Evolutionary conservation across 2,113 vertebrate genomes (phyloP).

Genomic region (Heliornis fulica): DNA sequence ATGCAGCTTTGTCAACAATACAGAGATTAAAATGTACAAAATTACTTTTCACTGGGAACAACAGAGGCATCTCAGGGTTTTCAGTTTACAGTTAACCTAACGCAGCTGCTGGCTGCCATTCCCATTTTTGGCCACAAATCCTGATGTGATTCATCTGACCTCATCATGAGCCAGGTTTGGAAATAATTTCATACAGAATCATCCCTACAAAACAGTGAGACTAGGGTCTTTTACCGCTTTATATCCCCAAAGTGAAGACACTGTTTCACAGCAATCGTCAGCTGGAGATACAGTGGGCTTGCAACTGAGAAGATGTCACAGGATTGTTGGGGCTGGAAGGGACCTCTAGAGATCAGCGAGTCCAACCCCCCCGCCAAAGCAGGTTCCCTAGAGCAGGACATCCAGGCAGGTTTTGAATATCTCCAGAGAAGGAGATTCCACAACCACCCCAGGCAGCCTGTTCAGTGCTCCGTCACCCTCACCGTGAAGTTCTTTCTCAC

Average conservation of each 20-base stretch:
- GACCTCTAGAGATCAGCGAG: no score
- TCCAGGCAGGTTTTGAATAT: no score
- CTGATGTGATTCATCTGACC: rapidly evolving
- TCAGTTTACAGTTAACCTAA: neutral
- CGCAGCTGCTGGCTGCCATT: neutral
- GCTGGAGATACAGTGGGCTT: neutral
- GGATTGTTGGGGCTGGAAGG: no score
- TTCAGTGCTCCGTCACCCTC: no score
- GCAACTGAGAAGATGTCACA: neutral
- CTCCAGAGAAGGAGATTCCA: no score
- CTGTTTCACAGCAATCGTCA: no score
- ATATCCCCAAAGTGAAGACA: no score
- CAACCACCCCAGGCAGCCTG: no score
- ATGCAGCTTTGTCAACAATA: neutral
- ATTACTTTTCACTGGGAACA: neutral
- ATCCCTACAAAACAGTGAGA: neutral
- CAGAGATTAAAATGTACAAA: neutral
- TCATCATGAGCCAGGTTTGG: neutral
- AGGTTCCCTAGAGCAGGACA: no score
- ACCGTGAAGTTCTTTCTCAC: no score
- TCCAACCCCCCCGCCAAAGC: no score
- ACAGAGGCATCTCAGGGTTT: neutral
- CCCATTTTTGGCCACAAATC: neutral
- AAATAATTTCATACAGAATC: neutral
- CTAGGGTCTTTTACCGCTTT: neutral